Percentiles rank a stretch among this genome's conserved stretches.
These are phyloP conservation scores for Calyptomena viridis DNA, from an alignment of 2,113 vertebrate genomes.

Conservation along the genomic window DNA sequence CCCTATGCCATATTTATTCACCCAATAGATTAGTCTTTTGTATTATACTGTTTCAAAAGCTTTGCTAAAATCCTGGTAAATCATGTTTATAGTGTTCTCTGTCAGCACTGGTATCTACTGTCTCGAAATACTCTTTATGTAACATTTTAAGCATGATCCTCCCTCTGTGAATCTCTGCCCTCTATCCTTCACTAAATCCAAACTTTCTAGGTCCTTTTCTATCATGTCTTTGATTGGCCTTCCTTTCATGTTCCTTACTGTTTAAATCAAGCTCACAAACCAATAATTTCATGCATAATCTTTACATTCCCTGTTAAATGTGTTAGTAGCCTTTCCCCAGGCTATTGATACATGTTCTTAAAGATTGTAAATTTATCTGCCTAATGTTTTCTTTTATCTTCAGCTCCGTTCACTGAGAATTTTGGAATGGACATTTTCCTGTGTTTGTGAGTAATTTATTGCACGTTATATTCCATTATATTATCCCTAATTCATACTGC, in stretches of 20 bases:
- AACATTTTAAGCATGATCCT: slow-evolving; percentile 32
- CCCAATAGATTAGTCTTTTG: slow-evolving; percentile 39
- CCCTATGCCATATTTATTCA: slow-evolving; percentile 6
- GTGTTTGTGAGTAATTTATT: neutral
- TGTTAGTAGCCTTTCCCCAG: neutral
- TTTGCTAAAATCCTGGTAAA: slow-evolving; percentile 52
- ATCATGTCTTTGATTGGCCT: neutral
- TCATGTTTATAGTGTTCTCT: slow-evolving; percentile 14
- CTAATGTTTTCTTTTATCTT: neutral
- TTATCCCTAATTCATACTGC: neutral
- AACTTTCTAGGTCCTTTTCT: slow-evolving; percentile 22
- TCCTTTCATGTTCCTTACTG: neutral
- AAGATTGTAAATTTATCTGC: neutral
- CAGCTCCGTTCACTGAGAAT: neutral
- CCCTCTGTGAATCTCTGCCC: neutral
- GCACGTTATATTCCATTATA: neutral
- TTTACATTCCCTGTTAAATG: slow-evolving; percentile 11
- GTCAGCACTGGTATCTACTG: slow-evolving; percentile 14
- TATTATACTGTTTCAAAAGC: neutral
- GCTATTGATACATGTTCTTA: slow-evolving; percentile 3
- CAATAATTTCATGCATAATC: slow-evolving; percentile 12
- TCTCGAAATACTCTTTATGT: slow-evolving; percentile 36
- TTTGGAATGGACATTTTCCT: neutral
- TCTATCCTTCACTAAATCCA: slow-evolving; percentile 34
- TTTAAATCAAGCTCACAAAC: slow-evolving; percentile 30